Evolutionary conservation across 2,797 vertebrate species (phyloP).

Genomic region (Rhinatrema bivittatum): DNA sequence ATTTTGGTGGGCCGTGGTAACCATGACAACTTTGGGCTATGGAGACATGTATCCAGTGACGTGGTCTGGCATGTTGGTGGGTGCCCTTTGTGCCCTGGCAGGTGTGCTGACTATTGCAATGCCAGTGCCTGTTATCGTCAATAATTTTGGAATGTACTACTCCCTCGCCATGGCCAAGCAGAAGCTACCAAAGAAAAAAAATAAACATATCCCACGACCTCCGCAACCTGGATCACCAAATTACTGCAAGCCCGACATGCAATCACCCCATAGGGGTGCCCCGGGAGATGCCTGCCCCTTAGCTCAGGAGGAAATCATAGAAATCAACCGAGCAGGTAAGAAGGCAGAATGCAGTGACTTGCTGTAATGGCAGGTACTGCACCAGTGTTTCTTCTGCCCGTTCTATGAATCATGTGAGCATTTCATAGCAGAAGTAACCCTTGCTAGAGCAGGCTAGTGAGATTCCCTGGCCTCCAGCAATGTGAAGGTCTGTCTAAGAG

Average conservation of each 20-base stretch:
- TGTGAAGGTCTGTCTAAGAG: no score
- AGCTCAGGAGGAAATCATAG: slow-evolving; percentile 90
- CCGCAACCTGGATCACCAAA: slow-evolving; percentile 58
- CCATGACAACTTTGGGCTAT: slow-evolving; percentile 63
- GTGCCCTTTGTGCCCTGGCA: slow-evolving; percentile 53
- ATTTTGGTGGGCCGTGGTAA: slow-evolving; percentile 62
- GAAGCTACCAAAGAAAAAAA: slow-evolving; percentile 64
- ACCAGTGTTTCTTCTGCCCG: no score
- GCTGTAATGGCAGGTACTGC: no score
- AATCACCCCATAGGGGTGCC: slow-evolving; percentile 30
- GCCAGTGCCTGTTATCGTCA: slow-evolving; percentile 64
- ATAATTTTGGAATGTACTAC: slow-evolving; percentile 61
- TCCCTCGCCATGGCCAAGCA: slow-evolving; percentile 62
- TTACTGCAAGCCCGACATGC: slow-evolving; percentile 52
- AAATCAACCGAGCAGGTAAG: slow-evolving; percentile 84
- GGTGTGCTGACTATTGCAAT: slow-evolving; percentile 64
- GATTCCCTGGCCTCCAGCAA: no score
- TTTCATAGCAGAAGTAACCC: no score
- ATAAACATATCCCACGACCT: slow-evolving; percentile 56
- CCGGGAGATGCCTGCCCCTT: slow-evolving; percentile 66
- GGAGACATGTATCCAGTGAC: slow-evolving; percentile 62
- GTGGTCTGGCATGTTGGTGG: slow-evolving; percentile 60
- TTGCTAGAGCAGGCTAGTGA: no score
- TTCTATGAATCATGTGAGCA: no score
- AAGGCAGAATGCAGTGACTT: not conserved